Evolutionary conservation across 2,113 vertebrate genomes (phyloP).

Genomic region (Malurus melanocephalus): DNA sequence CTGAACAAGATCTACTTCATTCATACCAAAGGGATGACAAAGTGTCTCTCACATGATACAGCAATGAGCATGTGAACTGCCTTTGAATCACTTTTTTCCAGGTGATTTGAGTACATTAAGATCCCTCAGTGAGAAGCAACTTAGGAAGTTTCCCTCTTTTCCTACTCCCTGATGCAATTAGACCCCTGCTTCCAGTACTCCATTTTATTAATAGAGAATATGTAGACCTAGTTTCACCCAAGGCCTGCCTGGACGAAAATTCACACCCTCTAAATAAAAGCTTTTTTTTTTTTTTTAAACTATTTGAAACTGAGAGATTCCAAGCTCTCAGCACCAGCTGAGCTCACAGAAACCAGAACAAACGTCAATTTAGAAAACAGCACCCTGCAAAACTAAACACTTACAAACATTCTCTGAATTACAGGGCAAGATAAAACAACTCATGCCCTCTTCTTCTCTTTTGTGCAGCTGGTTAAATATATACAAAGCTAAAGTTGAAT

Average conservation of each 20-base stretch:
- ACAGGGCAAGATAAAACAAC: conserved; percentile 55
- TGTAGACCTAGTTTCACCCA: conserved; percentile 79
- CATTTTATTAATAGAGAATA: conserved; percentile 53
- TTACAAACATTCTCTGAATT: conserved; percentile 77
- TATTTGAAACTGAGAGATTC: conserved; percentile 73
- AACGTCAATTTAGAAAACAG: conserved; percentile 77
- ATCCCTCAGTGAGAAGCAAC: conserved; percentile 55
- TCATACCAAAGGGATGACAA: conserved; percentile 36
- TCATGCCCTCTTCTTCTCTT: conserved; percentile 60
- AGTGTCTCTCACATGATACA: conserved; percentile 8
- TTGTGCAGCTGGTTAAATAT: conserved; percentile 80
- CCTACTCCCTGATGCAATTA: conserved; percentile 46
- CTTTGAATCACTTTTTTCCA: conserved; percentile 19
- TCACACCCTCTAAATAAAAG: conserved; percentile 73
- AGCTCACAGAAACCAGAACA: conserved; percentile 77
- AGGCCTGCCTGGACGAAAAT: conserved; percentile 90
- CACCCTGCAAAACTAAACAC: conserved; percentile 75
- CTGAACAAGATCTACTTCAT: conserved; percentile 49
- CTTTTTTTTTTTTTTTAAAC: conserved; percentile 62
- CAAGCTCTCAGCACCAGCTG: conserved; percentile 75
- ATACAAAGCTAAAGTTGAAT: conserved; percentile 73
- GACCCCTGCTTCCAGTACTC: conserved; percentile 43
- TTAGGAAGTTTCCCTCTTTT: conserved; percentile 44
- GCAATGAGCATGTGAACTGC: conserved; percentile 38
- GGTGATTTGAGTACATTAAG: conserved; percentile 36